These are phyloP conservation scores for Machimus atricapillus DNA, from an alignment of 2,888 invertebrate genomes.

Conservation along the genomic window DNA sequence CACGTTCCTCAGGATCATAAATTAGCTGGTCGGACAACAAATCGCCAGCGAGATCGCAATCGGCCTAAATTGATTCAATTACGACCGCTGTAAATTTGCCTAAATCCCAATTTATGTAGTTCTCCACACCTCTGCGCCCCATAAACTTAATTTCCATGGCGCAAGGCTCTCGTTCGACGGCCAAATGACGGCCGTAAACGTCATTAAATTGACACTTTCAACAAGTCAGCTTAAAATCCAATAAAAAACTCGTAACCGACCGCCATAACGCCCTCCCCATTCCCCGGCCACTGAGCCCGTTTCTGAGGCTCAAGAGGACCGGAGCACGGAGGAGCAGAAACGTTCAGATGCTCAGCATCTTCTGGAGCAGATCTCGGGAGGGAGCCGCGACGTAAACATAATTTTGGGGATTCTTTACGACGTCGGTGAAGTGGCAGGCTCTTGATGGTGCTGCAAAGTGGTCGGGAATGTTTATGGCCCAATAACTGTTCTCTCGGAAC, in stretches of 20 bases:
- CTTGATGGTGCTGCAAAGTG: not conserved
- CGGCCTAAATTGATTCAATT: constrained; percentile 16
- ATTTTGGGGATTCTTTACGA: constrained; percentile 7
- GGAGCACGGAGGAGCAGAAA: not conserved
- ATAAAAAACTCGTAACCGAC: constrained; percentile 34
- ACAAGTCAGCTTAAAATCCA: constrained; percentile 30
- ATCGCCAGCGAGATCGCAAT: not conserved
- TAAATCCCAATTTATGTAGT: constrained; percentile 18
- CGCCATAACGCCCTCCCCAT: not conserved
- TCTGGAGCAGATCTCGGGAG: not conserved
- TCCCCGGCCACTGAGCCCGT: not conserved
- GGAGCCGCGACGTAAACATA: not conserved
- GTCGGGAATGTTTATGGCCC: not conserved
- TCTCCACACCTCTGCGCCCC: constrained; percentile 26
- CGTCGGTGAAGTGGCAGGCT: not conserved
- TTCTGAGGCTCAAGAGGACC: not conserved
- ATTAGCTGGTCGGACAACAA: not conserved
- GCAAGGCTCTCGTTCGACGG: constrained; percentile 15
- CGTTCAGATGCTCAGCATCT: not conserved
- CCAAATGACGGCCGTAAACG: constrained; percentile 14
- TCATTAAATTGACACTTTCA: constrained; percentile 38
- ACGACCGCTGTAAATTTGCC: constrained; percentile 7
- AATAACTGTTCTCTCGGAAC: not conserved
- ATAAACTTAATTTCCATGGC: constrained; percentile 36
- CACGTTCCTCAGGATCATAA: not conserved